A percentile compares a stretch with the other conserved stretches of the same genome.
These are phyloP conservation scores for Ammospiza nelsoni DNA, from an alignment of 2,113 vertebrate genomes.

Conservation along the genomic window DNA sequence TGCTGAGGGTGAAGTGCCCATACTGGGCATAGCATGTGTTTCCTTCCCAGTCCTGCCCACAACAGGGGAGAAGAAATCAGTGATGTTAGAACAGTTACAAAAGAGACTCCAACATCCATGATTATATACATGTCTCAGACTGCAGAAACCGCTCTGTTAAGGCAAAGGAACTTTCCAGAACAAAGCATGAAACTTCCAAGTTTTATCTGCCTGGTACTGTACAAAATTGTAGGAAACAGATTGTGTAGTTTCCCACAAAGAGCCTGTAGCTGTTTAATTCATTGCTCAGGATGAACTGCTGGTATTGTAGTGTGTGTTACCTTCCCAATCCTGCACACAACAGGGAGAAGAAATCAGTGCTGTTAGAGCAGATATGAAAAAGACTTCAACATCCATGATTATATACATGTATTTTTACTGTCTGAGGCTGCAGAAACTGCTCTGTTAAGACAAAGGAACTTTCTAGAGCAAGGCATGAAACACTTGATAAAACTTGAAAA, in stretches of 20 bases:
- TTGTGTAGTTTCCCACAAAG: no score
- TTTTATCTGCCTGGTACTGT: no score
- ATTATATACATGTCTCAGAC: no score
- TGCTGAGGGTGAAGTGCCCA: constrained; percentile 80
- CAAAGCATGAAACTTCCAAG: no score
- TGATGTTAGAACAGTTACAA: rapidly evolving
- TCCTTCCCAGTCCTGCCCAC: constrained; percentile 91
- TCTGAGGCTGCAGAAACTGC: background rate
- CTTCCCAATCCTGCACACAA: constrained; percentile 89
- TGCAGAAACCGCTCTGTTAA: background rate
- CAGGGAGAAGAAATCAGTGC: background rate
- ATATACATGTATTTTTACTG: background rate
- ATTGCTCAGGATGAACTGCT: no score
- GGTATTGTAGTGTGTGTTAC: constrained; percentile 73
- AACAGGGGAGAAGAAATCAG: background rate
- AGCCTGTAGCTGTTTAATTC: no score
- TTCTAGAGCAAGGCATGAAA: background rate
- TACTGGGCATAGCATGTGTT: constrained; percentile 85
- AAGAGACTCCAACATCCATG: no score
- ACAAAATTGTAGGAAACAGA: no score
- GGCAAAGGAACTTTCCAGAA: no score
- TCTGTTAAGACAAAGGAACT: background rate
- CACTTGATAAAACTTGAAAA: no score
- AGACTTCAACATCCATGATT: background rate
- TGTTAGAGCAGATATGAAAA: background rate